A percentile compares a stretch with the other conserved stretches of the same genome.
phyloP scores from a whole-genome alignment of 2,797 vertebrate species.

The Rhinatrema bivittatum region DNA sequence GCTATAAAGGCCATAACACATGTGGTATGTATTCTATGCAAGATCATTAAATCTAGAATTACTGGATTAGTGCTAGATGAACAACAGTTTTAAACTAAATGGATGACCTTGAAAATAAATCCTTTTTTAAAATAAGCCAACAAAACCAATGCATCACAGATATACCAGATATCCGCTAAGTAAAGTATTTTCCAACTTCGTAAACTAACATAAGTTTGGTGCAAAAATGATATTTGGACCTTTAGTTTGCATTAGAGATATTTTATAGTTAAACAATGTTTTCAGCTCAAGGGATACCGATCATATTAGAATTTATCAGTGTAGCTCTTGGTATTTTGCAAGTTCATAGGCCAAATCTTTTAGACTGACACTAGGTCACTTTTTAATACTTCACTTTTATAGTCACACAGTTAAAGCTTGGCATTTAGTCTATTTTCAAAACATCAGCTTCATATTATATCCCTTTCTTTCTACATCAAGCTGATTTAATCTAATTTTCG shows the following conservation, averaged over 20 bases:
- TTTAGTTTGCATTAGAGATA: slow-evolving; percentile 32
- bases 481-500: slow-evolving; percentile 27
- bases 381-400: slow-evolving; percentile 29
- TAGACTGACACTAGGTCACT: slow-evolving; percentile 23
- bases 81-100: slow-evolving; percentile 27
- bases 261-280: slow-evolving; percentile 12
- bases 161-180: no score
- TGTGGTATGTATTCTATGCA: slow-evolving; percentile 1
- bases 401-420: slow-evolving; percentile 21
- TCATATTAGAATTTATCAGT: slow-evolving; percentile 23
- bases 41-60: slow-evolving; percentile 6
- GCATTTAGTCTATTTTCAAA: slow-evolving; percentile 18
- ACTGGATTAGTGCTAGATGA: slow-evolving; percentile 9
- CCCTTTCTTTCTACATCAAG: no score
- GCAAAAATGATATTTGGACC: slow-evolving; percentile 7
- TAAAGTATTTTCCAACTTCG: no score
- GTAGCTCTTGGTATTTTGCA: slow-evolving; percentile 23
- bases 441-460: no score
- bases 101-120: slow-evolving; percentile 52
- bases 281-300: slow-evolving; percentile 9
- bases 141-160: no score
- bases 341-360: slow-evolving; percentile 47
- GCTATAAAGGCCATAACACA: slow-evolving; percentile 15
- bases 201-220: slow-evolving; percentile 9
- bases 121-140: no score